Conservation (phyloP, 2,113 vertebrate genomes). For the Dolichotis patagonum region DNA sequence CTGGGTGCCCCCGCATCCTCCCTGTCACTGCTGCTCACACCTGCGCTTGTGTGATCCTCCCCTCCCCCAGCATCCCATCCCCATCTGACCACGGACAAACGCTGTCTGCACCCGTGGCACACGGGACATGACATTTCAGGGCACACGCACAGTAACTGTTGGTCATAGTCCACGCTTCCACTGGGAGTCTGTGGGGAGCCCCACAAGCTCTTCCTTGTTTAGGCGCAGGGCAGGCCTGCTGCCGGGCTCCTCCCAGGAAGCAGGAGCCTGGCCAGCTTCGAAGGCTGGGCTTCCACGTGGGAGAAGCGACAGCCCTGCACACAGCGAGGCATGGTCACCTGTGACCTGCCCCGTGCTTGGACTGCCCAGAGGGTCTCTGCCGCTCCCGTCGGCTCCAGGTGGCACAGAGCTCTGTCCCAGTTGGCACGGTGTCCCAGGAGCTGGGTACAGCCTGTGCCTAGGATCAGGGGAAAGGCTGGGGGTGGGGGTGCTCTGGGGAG, state of each 20-base stretch:
- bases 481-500: constrained; percentile 72
- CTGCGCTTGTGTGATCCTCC: not conserved
- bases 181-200: constrained; percentile 68
- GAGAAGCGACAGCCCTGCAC: not conserved
- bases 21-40: not conserved
- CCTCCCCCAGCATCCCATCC: not conserved
- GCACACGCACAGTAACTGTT: not conserved
- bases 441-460: constrained; percentile 79
- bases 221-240: constrained; percentile 16
- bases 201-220: constrained; percentile 73
- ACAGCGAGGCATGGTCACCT: not conserved
- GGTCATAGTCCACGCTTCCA: constrained; percentile 15
- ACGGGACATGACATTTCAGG: constrained; percentile 24
- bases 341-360: not conserved
- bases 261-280: not conserved
- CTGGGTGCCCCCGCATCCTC: not conserved
- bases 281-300: constrained; percentile 46
- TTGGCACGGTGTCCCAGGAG: constrained; percentile 68
- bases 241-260: constrained; percentile 71
- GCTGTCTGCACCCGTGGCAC: not conserved
- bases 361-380: constrained; percentile 67
- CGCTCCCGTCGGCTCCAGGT: constrained; percentile 24
- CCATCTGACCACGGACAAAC: not conserved
- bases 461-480: constrained; percentile 61
- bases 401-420: constrained; percentile 69